These are phyloP conservation scores for Drosophila tani DNA, from an alignment of 1,140 invertebrate genomes.

Conservation along the genomic window DNA sequence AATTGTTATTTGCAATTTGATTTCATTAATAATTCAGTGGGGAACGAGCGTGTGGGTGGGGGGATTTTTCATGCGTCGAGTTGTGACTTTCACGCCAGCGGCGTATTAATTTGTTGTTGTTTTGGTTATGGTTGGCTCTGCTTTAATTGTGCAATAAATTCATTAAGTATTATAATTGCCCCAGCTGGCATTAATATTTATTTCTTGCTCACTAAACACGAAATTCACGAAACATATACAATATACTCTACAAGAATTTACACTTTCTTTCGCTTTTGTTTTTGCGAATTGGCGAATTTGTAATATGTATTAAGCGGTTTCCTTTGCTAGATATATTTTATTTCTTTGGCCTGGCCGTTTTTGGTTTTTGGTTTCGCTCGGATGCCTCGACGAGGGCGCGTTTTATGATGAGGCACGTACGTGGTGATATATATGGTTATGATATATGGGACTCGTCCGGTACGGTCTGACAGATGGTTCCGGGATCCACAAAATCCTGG, in stretches of 20 bases:
- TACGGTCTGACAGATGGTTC: conserved; percentile 28
- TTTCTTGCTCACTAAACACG: conserved; percentile 39
- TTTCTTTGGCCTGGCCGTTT: conserved; percentile 67
- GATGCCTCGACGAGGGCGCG: conserved; percentile 70
- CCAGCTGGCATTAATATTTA: conserved; percentile 52
- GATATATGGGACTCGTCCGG: conserved; percentile 22
- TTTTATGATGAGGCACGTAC: conserved; percentile 77
- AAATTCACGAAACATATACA: conserved; percentile 28
- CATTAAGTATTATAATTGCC: conserved; percentile 79
- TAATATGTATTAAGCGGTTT: conserved; percentile 28
- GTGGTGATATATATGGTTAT: conserved; percentile 44
- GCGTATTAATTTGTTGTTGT: conserved; percentile 67
- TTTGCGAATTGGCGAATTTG: conserved; percentile 5
- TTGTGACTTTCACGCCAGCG: conserved; percentile 73
- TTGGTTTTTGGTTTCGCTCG: conserved; percentile 62
- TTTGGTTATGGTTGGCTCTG: conserved; percentile 33
- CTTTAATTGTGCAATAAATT: conserved; percentile 80
- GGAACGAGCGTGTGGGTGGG: conserved; percentile 5
- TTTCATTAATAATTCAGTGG: conserved; percentile 73
- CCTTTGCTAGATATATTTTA: conserved; percentile 27
- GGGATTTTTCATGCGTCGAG: conserved; percentile 47
- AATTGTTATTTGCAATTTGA: conserved; percentile 57
- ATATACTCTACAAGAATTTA: conserved; percentile 35
- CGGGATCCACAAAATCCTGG: conserved; percentile 16
- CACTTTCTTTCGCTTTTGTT: conserved; percentile 52